Base-by-base conservation (phyloP, 1,140 invertebrate genomes). In the Araneus ventricosus region DNA sequence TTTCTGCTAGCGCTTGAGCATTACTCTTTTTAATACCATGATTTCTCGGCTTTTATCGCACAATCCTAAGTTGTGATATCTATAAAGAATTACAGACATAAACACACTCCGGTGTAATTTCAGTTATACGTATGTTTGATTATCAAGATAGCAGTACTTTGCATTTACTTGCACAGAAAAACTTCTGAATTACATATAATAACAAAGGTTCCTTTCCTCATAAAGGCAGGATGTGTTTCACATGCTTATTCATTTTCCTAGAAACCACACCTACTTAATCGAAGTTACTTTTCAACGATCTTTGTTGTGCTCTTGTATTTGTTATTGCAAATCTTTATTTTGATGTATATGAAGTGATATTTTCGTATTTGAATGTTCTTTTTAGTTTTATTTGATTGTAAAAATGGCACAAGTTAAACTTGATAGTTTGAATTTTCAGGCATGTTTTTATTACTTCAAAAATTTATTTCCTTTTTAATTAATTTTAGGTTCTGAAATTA, bases 401-500 rank as follows among this genome's bases (percentile, higher is more conserved):
- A 20, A 80, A 41, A 34, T 80, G 17, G 20, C 24, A 39, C 3
- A 80, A 8, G 34, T 37, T 39, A 4, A 80, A 24, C 24, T 24
- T 37, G 79, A 80, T 37, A 7, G 8, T 24, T 80, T 3, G 22
- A 39, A 10, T 39, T 80, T 80, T 41, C 4, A 85, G 22, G 17
- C n/a, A 30, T 85, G 82, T 85, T 59, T 87, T 87, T 5, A 37
- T 39, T 52, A 52, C 10, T 52, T 52, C n/a, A 52, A 27, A 67
- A 67, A 27, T 67, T 41, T 27, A 88, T 45, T 90, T 52, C 10
- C 22, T 57, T 22, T 24, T 70, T 70, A 70, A 70, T 27, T 88
- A 41, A 84, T 61, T 52, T 85, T 61, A 93, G 91, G 91, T 93
- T 34, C 52, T 93, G 91, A 93, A 93, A 93, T 93, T 87, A 93